Percentiles rank a stretch among this genome's conserved stretches.
Evolutionary conservation across 1,140 invertebrate genomes (phyloP).

Genomic region (Cyclargus thomasi): DNA sequence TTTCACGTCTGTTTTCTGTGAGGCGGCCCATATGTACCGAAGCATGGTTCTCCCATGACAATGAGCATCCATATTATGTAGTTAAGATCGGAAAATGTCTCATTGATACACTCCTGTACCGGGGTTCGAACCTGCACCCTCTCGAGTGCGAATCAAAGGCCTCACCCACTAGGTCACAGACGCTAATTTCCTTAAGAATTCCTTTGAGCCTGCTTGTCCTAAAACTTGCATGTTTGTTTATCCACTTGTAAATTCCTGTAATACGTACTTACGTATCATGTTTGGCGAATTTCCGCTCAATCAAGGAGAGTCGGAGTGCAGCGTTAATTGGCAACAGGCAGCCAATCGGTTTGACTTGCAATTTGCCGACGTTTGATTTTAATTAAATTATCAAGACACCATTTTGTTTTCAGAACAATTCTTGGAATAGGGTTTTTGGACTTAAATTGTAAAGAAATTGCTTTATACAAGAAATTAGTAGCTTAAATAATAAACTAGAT

Average conservation of each 20-base stretch:
- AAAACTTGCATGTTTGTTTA: background rate
- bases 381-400: constrained; percentile 21
- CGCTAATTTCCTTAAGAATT: too few species aligned
- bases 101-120: too few species aligned
- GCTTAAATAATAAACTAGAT: too few species aligned
- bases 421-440: background rate
- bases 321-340: constrained; percentile 38
- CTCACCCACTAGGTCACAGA: too few species aligned
- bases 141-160: too few species aligned
- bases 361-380: constrained; percentile 34
- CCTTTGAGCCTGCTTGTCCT: background rate
- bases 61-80: too few species aligned
- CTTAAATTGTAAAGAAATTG: too few species aligned
- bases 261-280: constrained; percentile 20
- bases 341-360: constrained; percentile 33
- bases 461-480: background rate
- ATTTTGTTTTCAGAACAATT: background rate
- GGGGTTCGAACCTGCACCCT: too few species aligned
- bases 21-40: too few species aligned
- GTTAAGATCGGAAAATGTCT: too few species aligned
- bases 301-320: constrained; percentile 34
- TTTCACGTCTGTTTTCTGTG: too few species aligned
- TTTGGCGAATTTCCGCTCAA: constrained; percentile 31
- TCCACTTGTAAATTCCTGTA: background rate
- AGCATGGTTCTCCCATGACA: too few species aligned